These are phyloP conservation scores for Sialis fuliginosa DNA, from an alignment of 2,888 invertebrate genomes.

Conservation along the genomic window DNA sequence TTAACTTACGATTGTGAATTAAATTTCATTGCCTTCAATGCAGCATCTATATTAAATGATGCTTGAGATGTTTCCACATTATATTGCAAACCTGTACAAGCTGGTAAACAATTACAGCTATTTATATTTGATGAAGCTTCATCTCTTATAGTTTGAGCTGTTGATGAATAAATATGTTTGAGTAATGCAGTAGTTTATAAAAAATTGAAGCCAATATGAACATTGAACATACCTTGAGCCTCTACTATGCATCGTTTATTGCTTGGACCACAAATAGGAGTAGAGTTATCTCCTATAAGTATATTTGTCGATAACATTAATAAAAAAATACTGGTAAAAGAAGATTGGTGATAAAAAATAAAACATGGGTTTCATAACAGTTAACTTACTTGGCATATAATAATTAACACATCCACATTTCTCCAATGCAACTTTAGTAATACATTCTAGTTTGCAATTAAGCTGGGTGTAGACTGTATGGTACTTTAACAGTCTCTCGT, in stretches of 20 bases:
- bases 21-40: neutral
- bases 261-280: neutral
- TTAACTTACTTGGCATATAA: conserved; percentile 41
- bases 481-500: conserved; percentile 41
- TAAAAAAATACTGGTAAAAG: no score
- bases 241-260: neutral
- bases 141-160: neutral
- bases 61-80: conserved; percentile 16
- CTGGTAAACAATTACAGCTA: conserved; percentile 15
- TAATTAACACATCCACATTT: conserved; percentile 51
- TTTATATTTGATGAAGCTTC: neutral
- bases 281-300: neutral
- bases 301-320: neutral
- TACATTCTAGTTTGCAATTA: conserved; percentile 56
- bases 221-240: neutral
- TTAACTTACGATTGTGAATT: neutral
- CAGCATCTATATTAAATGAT: conserved; percentile 1
- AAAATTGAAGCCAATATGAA: neutral
- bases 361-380: no score
- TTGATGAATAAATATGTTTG: neutral
- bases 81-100: conserved; percentile 15
- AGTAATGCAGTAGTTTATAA: neutral
- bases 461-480: conserved; percentile 54
- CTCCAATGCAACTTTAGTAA: conserved; percentile 43
- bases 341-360: no score